Conservation (phyloP, 2,888 invertebrate genomes). For the Piscicola geometra region DNA sequence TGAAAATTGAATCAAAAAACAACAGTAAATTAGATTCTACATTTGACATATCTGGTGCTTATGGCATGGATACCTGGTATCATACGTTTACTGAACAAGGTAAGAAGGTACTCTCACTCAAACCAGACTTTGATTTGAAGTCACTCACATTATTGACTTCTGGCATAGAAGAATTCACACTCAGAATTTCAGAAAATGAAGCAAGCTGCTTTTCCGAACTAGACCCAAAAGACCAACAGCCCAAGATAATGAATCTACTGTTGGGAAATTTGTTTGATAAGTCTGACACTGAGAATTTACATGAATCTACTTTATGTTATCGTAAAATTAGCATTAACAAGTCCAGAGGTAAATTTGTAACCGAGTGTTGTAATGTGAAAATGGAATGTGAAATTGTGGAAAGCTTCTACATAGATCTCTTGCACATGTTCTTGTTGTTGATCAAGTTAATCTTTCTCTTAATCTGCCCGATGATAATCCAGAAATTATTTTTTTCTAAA, state of each 20-base stretch:
- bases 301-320: background rate
- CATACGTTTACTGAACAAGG: conserved; percentile 51
- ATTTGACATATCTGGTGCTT: conserved; percentile 39
- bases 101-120: conserved; percentile 50
- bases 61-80: conserved; percentile 50
- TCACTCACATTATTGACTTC: conserved; percentile 50
- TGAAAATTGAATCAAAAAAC: background rate
- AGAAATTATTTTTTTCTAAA: conserved; percentile 49
- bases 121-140: conserved; percentile 52
- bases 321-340: conserved; percentile 16
- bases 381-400: conserved; percentile 36
- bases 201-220: conserved; percentile 35
- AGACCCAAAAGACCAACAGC: conserved; percentile 20
- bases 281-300: background rate
- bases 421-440: conserved; percentile 48
- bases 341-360: conserved; percentile 28
- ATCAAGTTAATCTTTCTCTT: conserved; percentile 51
- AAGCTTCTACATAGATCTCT: conserved; percentile 48
- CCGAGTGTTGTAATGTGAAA: conserved; percentile 10
- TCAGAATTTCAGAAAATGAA: conserved; percentile 40
- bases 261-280: conserved; percentile 44
- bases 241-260: conserved; percentile 42
- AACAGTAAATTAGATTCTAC: conserved; percentile 1
- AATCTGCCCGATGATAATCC: conserved; percentile 50
- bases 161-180: conserved; percentile 47